Evolutionary conservation across 2,797 vertebrate species (phyloP), one percentile per base, ranked within the genome.

Genomic region (Cirrhinus molitorella): DNA sequence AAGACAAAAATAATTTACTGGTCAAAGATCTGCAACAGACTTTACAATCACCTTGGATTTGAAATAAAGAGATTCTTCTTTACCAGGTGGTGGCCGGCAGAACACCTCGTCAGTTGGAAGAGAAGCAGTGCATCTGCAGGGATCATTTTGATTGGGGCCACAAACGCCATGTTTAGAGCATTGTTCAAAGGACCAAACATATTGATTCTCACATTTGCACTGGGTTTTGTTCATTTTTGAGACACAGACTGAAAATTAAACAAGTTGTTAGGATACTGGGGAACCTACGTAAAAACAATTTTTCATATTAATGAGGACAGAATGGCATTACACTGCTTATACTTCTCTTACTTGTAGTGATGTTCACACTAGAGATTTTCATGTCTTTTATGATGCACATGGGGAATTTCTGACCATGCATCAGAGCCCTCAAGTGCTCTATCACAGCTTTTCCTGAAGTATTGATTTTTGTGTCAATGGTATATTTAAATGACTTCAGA

Each of bases 1-100:
- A 19, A 66, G 0, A 66, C 0, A 0, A 5, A 37, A 34, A 37
- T 8, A 34, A 4, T 11, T 0, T 0, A 65, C 1, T 0, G 0
- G 28, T 40, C 1, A 40, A 40, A 40, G 9, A 8, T n/a, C 37
- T 40, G 0, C 37, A 40, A 8, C 8, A 40, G 7, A 40, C 37
- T 8, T 40, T 5, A 25, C 0, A 0, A 9, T 40, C 19, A 19
- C 7, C 8, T 40, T 40, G 0, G 19, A 13, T 67, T n/a, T 1
- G 0, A 23, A 45, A 23, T 21, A 13, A 43, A 43, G 11, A 43
- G 2, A 70, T 1, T 1, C 13, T 12, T 70, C 13, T 2, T 47
- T 47, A 70, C 67, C 67, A 40, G 43, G n/a, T 25, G n/a, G 3
- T 47, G 3, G 6, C 1, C 3, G 43, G 43, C 67, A 70, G 43